Evolutionary conservation across 2,888 invertebrate species (phyloP).

Genomic region (Andrena minutula): DNA sequence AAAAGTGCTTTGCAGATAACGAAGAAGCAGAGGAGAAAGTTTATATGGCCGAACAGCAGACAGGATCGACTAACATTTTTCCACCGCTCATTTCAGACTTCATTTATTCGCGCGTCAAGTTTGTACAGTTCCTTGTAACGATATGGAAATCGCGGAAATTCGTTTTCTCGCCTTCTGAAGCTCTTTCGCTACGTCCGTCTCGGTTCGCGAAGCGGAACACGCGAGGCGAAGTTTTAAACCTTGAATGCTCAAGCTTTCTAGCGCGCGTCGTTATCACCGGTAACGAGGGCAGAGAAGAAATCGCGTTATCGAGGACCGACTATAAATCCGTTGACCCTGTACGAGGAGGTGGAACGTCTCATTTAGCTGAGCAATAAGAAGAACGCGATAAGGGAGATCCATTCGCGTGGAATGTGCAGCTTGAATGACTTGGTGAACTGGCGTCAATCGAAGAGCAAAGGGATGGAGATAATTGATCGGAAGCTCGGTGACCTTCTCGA

Average conservation of each 20-base stretch:
- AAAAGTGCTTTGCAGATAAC: slow-evolving; percentile 9
- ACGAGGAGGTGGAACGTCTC: slow-evolving; percentile 23
- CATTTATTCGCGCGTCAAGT: slow-evolving; percentile 16
- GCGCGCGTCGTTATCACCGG: not conserved
- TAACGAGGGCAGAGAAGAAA: not conserved
- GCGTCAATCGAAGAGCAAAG: slow-evolving; percentile 24
- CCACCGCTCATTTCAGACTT: slow-evolving; percentile 29
- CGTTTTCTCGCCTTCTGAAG: not conserved
- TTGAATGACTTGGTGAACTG: slow-evolving; percentile 33
- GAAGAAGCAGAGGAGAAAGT: not conserved
- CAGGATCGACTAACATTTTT: slow-evolving; percentile 30
- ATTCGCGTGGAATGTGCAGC: slow-evolving; percentile 17
- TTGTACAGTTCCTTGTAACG: not conserved
- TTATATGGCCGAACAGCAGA: slow-evolving; percentile 1
- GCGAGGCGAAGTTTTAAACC: not conserved
- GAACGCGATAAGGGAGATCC: slow-evolving; percentile 31
- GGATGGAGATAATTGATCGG: slow-evolving; percentile 24
- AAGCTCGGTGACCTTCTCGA: slow-evolving; percentile 19
- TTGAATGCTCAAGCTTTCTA: not conserved
- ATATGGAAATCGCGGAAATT: not conserved
- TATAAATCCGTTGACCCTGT: slow-evolving; percentile 14
- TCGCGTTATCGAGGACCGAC: not conserved
- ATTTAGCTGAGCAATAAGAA: slow-evolving; percentile 18
- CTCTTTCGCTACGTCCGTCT: not conserved
- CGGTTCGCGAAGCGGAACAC: too few relatives aligned